Percentiles rank a stretch among this genome's conserved stretches.
Evolutionary conservation across 2,797 vertebrate genomes (phyloP).

Genomic region (Paguma larvata): DNA sequence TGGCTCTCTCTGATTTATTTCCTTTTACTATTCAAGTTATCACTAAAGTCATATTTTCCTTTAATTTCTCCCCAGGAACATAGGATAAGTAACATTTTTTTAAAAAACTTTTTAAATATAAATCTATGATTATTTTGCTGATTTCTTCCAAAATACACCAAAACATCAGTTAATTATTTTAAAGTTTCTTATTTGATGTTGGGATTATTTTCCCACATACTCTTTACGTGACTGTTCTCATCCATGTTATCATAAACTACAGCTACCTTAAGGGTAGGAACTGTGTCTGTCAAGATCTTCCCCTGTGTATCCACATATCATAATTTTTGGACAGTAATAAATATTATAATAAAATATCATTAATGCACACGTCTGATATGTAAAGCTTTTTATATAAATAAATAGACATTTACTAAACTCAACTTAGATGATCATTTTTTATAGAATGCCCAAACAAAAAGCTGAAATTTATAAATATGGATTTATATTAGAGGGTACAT

Average conservation of each 20-base stretch:
- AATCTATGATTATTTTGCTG: not conserved
- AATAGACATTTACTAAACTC: constrained; percentile 43
- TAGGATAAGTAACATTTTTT: not conserved
- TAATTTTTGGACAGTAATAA: not conserved
- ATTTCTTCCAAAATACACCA: constrained; percentile 7
- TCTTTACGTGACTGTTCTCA: not conserved
- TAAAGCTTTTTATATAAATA: constrained; percentile 2
- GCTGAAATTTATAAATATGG: constrained; percentile 63
- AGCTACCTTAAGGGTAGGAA: not conserved
- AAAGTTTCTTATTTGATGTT: not conserved
- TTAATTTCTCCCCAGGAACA: not conserved
- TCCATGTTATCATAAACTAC: not conserved
- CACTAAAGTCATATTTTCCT: constrained; percentile 8
- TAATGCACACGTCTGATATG: not conserved
- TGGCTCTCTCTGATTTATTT: not conserved
- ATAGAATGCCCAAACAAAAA: constrained; percentile 15
- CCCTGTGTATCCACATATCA: not conserved
- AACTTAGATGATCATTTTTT: constrained; percentile 58
- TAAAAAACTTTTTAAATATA: not conserved
- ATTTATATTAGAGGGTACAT: constrained; percentile 29
- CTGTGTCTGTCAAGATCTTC: not conserved
- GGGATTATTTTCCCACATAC: not conserved
- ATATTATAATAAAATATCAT: constrained; percentile 13
- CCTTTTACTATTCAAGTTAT: not conserved
- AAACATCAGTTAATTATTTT: not conserved